Conservation (phyloP, 2,113 vertebrate species). For the Elgaria multicarinata region DNA sequence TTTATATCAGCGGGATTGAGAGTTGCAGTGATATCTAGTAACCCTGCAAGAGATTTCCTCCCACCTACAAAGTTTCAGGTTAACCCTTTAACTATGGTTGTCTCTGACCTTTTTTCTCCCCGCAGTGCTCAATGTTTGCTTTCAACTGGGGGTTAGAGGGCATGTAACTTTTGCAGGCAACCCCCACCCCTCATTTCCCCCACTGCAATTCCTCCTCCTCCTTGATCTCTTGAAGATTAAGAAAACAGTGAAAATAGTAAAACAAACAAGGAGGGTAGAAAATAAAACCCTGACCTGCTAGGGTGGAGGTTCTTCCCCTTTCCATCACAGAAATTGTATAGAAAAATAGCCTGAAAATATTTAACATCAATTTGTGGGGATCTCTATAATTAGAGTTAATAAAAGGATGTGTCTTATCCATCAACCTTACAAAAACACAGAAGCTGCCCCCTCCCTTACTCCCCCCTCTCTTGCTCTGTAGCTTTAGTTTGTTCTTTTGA, state of each 20-base stretch:
- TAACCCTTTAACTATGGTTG: slow-evolving; percentile 10
- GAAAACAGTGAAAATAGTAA: slow-evolving; percentile 67
- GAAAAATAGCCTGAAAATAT: slow-evolving; percentile 66
- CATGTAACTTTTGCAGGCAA: not conserved
- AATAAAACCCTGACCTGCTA: slow-evolving; percentile 35
- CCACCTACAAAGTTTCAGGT: not conserved
- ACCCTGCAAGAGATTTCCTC: not conserved
- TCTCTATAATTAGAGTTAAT: slow-evolving; percentile 77
- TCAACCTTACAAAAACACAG: slow-evolving; percentile 60
- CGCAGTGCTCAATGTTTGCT: not conserved
- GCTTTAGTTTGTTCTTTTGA: slow-evolving; percentile 44
- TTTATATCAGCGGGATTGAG: not conserved
- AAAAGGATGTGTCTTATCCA: slow-evolving; percentile 63
- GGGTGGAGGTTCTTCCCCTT: slow-evolving; percentile 70
- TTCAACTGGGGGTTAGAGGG: slow-evolving; percentile 18
- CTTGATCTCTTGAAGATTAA: slow-evolving; percentile 42
- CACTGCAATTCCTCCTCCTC: slow-evolving; percentile 25
- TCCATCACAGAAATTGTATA: slow-evolving; percentile 56
- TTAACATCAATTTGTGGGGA: slow-evolving; percentile 74
- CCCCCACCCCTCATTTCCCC: not conserved
- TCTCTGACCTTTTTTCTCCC: not conserved
- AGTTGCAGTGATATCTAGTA: not conserved
- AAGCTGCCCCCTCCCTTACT: not conserved
- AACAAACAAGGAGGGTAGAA: slow-evolving; percentile 60
- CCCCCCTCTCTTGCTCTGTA: not conserved